phyloP scores from a whole-genome alignment of 1,140 invertebrate species.

The Achatina immaculata region DNA sequence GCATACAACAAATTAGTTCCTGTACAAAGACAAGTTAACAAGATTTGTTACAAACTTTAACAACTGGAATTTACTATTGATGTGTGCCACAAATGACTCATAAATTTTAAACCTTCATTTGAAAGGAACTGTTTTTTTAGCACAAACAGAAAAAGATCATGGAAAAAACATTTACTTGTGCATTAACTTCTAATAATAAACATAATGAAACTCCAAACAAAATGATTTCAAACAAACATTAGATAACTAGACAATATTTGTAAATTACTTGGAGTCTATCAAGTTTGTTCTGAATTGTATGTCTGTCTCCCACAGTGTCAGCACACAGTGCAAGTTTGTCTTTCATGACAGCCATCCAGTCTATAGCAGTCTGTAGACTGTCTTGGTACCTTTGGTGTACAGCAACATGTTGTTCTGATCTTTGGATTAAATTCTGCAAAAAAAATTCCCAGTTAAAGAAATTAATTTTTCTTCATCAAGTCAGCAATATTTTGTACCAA shows the following conservation, averaged over 20 bases:
- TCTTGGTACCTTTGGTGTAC: conserved; percentile 78
- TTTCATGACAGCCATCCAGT: conserved; percentile 83
- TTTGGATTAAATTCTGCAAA: conserved; percentile 77
- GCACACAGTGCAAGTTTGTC: conserved; percentile 89
- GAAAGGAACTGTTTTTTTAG: not conserved
- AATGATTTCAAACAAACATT: no score
- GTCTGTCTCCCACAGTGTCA: conserved; percentile 87
- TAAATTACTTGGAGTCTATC: conserved; percentile 83
- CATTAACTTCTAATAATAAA: no score
- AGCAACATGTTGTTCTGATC: conserved; percentile 87
- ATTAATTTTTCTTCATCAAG: not conserved
- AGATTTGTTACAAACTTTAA: not conserved
- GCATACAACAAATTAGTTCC: conserved; percentile 87
- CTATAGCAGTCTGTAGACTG: conserved; percentile 57
- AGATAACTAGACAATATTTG: no score
- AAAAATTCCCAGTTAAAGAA: no score
- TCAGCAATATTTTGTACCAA: not conserved
- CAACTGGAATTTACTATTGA: not conserved
- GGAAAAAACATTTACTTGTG: no score
- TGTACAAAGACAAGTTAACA: conserved; percentile 37
- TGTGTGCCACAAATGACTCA: not conserved
- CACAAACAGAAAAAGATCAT: no score
- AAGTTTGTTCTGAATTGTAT: conserved; percentile 89
- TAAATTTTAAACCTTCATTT: not conserved
- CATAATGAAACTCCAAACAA: no score